phyloP scores from a whole-genome alignment of 2,888 invertebrate genomes.

The Drosophila mayaguana region DNA sequence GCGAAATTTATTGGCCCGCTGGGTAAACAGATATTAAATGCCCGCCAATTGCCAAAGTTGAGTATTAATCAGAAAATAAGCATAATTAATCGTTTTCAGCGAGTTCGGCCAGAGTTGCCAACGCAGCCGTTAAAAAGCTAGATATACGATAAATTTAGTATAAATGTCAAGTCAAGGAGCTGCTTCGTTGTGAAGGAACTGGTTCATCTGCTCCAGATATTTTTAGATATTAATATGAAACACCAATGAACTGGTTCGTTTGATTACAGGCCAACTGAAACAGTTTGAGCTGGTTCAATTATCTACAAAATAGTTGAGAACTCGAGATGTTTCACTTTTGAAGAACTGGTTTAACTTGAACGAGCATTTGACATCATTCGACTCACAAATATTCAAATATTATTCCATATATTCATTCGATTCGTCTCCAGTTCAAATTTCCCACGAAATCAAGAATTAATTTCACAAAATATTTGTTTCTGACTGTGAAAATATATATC shows the following conservation, averaged over 20 bases:
- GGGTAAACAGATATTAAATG: slow-evolving; percentile 48
- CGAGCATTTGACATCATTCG: background rate
- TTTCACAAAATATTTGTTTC: background rate
- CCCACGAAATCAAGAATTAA: background rate
- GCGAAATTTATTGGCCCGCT: slow-evolving; percentile 43
- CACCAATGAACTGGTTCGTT: background rate
- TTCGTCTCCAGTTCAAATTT: background rate
- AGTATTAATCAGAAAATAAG: slow-evolving; percentile 38
- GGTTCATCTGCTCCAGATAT: background rate
- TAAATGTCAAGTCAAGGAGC: background rate
- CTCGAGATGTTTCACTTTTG: background rate
- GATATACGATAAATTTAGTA: background rate
- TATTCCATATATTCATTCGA: background rate
- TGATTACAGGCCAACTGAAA: background rate
- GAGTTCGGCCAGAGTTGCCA: background rate
- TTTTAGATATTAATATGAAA: too few species aligned
- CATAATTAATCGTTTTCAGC: slow-evolving; percentile 49
- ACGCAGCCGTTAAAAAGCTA: background rate
- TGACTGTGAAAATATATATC: background rate
- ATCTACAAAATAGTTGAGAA: rapidly evolving
- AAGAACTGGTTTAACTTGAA: background rate
- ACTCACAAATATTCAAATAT: background rate
- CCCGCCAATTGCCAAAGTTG: slow-evolving; percentile 7
- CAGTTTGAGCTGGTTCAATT: background rate
- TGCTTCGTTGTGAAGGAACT: background rate